Conservation (phyloP, 1,140 invertebrate species). For the Microplitis mediator region DNA sequence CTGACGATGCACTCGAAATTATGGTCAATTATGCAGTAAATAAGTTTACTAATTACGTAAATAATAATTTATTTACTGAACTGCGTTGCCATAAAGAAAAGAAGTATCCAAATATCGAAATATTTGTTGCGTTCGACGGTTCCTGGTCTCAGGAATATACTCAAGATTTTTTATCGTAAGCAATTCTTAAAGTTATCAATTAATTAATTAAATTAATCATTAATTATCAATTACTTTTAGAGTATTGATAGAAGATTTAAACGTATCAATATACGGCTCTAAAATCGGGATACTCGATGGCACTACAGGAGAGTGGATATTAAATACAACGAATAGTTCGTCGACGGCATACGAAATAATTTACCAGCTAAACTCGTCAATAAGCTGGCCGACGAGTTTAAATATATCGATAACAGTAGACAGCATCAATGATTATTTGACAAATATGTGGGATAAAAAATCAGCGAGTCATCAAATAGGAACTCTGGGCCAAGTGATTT, state of each 20-base stretch:
- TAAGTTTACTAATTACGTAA: conserved; percentile 38
- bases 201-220: conserved; percentile 1
- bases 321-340: conserved; percentile 56
- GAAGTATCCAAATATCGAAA: conserved; percentile 55
- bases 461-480: conserved; percentile 34
- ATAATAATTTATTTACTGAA: conserved; percentile 38
- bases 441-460: conserved; percentile 37
- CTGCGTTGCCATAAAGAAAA: conserved; percentile 49
- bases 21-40: conserved; percentile 35
- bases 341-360: conserved; percentile 30
- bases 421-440: conserved; percentile 33
- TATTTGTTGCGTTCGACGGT: conserved; percentile 62
- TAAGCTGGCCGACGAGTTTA: conserved; percentile 39
- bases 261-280: conserved; percentile 65
- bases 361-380: not conserved
- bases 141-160: conserved; percentile 63
- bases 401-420: conserved; percentile 37
- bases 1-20: conserved; percentile 34
- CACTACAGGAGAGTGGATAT: conserved; percentile 64
- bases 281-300: conserved; percentile 66
- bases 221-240: conserved; percentile 38
- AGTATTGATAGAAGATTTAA: conserved; percentile 56
- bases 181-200: conserved; percentile 6
- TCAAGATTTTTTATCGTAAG: conserved; percentile 65
- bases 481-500: conserved; percentile 41